A percentile compares a stretch with the other conserved stretches of the same genome.
Conservation (phyloP, 2,113 vertebrate genomes). For the Bagarius yarrelli region DNA sequence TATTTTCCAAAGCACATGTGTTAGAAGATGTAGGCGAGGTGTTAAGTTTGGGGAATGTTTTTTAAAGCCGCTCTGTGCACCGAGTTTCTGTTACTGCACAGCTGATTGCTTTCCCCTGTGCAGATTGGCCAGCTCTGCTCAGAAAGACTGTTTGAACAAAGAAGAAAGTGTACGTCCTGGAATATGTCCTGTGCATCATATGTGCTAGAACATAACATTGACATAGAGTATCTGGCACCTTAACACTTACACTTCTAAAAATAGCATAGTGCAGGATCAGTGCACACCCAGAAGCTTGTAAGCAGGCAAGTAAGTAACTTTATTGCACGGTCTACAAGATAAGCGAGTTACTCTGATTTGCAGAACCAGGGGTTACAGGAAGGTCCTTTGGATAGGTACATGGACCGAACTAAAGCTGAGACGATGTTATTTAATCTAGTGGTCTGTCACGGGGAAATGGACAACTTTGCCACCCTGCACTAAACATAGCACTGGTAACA, state of each 20-base stretch:
- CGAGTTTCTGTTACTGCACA: slow-evolving; percentile 19
- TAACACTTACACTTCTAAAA: not conserved
- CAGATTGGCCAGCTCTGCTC: not conserved
- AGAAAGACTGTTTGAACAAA: not conserved
- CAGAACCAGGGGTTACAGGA: slow-evolving; percentile 36
- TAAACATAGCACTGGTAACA: slow-evolving; percentile 68
- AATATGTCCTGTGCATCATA: not conserved
- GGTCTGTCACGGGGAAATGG: slow-evolving; percentile 50
- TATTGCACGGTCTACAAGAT: not conserved
- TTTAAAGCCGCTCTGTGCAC: slow-evolving; percentile 7
- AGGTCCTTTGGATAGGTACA: slow-evolving; percentile 19
- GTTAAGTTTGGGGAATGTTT: slow-evolving; percentile 40
- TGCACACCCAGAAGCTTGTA: not conserved
- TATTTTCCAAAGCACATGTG: slow-evolving; percentile 33
- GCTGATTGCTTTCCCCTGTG: slow-evolving; percentile 25
- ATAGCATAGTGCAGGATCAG: not conserved
- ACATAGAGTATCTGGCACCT: slow-evolving; percentile 2
- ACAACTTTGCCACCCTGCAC: slow-evolving; percentile 45
- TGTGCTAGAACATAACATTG: not conserved
- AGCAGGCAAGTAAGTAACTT: not conserved
- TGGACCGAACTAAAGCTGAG: slow-evolving; percentile 63
- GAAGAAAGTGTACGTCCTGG: not conserved
- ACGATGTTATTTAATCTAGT: slow-evolving; percentile 70
- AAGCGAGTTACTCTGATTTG: slow-evolving; percentile 13
- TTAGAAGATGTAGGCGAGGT: slow-evolving; percentile 18